Base-by-base conservation (phyloP, 2,113 vertebrate species). In the Spea bombifrons region DNA sequence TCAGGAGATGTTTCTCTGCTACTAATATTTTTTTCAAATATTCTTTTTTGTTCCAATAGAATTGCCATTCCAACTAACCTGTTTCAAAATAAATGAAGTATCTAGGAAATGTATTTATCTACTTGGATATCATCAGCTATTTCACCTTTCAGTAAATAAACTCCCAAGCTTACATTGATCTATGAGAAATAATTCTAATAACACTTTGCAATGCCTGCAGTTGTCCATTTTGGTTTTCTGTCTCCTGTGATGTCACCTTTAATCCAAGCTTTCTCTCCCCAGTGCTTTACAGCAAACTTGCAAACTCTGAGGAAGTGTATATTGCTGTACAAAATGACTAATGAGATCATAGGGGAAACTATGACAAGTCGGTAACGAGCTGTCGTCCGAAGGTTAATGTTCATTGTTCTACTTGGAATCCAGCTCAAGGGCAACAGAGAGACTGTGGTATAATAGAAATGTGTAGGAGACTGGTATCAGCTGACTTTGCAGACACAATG, bases 391-490 rank as follows among this genome's bases (percentile, higher is more conserved):
- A 78, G 76, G 75, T 78, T 78, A 64, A 78, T 78, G 68, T 15
- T 78, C 48, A 78, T 8, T 65, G 67, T 64, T 78, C 68, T 71
- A 57, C 67, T 78, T 78, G 66, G 76, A 50, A 53, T 9, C 13
- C n/a, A 48, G 46, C 61, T 77, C 75, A 78, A 78, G 76, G 76
- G 46, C 76, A 78, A 30, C 48, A 71, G 57, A 64, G 55, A 78
- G n/a, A 71, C 12, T 52, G 7, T 52, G 69, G 57, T 71, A 15
- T 65, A 52, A 52, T 4, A 64, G 46, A 71, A 67, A 78, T 70
- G 75, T 77, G 52, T 63, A 70, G 46, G 76, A 71, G 68, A 64
- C 46, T 71, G 55, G 57, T 64, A 71, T 53, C 76, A 78, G 67
- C 76, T 78, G 17, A 46, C 46, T 52, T n/a, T 44, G 47, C 68